Evolutionary conservation across 2,888 invertebrate species (phyloP).

Genomic region (Teleiodes luculella): DNA sequence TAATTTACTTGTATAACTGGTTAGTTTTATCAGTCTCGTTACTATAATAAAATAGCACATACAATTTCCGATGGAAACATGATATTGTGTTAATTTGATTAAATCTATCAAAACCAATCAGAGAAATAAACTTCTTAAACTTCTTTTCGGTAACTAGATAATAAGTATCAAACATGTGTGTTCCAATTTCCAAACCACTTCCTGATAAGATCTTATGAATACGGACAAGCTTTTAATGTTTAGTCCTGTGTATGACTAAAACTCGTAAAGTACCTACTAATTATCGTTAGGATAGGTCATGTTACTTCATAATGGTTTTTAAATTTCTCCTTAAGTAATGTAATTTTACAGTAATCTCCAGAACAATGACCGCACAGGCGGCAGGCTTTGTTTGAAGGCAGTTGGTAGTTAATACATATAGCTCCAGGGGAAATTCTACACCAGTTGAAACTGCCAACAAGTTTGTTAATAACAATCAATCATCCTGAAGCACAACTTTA

Average conservation of each 20-base stretch:
- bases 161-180: too few relatives aligned
- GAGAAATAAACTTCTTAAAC: too few relatives aligned
- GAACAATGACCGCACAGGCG: background rate
- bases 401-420: background rate
- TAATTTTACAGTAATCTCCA: background rate
- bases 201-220: too few relatives aligned
- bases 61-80: too few relatives aligned
- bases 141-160: too few relatives aligned
- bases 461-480: constrained; percentile 30
- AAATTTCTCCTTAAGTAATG: background rate
- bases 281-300: background rate
- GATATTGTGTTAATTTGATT: too few relatives aligned
- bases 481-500: constrained; percentile 31
- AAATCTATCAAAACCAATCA: background rate
- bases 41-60: too few relatives aligned
- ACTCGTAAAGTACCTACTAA: background rate
- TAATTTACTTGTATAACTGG: background rate
- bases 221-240: too few relatives aligned
- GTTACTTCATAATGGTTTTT: background rate
- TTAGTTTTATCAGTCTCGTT: too few relatives aligned
- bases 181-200: too few relatives aligned
- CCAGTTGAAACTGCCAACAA: constrained; percentile 21
- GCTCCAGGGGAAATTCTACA: constrained; percentile 24
- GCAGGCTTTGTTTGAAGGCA: background rate
- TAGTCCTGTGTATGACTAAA: too few relatives aligned